Percentiles rank a stretch among this genome's conserved stretches.
Conservation (phyloP, 2,113 vertebrate genomes). For the Bungarus multicinctus region DNA sequence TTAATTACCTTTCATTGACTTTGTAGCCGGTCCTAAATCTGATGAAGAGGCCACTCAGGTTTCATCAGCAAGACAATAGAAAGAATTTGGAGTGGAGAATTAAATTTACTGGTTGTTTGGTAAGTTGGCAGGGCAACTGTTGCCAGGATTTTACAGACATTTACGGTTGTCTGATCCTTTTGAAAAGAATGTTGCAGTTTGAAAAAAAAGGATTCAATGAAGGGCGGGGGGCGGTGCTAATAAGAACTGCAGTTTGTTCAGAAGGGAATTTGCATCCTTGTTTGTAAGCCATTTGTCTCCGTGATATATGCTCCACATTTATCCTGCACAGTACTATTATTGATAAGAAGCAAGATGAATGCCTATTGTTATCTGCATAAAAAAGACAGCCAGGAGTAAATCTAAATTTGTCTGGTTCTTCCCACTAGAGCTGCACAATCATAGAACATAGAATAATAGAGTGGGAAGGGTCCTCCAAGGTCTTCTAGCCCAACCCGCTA, state of each 20-base stretch:
- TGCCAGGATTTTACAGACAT: constrained; percentile 18
- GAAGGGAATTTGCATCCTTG: neutral
- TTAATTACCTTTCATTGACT: neutral
- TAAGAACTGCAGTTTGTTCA: neutral
- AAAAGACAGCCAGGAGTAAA: constrained; percentile 21
- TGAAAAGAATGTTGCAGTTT: constrained; percentile 12
- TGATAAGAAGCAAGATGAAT: neutral
- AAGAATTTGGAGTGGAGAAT: constrained; percentile 19
- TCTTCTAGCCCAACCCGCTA: neutral
- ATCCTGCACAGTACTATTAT: neutral
- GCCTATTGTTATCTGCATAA: neutral
- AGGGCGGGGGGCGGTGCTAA: neutral
- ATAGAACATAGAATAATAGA: neutral
- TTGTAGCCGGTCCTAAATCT: constrained; percentile 7
- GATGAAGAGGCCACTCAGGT: neutral
- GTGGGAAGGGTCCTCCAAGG: neutral
- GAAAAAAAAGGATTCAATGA: constrained; percentile 2
- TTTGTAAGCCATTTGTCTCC: neutral
- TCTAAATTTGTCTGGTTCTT: neutral
- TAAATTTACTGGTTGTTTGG: constrained; percentile 21
- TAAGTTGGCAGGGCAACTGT: constrained; percentile 1
- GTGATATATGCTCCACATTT: neutral
- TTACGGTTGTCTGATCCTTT: constrained; percentile 4
- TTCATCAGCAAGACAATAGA: neutral
- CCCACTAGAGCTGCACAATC: neutral